These are phyloP conservation scores for Cosmia pyralina DNA, from an alignment of 2,888 invertebrate genomes.

Conservation along the genomic window DNA sequence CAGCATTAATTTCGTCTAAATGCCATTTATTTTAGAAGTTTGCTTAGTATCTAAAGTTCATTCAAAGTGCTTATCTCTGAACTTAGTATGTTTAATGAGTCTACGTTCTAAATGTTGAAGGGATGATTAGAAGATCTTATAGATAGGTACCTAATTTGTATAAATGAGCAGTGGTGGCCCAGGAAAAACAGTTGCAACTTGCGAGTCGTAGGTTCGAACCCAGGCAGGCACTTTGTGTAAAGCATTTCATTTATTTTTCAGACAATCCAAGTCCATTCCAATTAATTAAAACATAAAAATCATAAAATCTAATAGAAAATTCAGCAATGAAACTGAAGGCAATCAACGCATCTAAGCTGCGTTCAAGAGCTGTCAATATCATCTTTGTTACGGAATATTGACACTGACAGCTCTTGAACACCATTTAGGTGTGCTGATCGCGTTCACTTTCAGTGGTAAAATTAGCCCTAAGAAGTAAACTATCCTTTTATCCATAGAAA, in stretches of 20 bases:
- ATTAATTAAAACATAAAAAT: no score
- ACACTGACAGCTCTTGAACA: no score
- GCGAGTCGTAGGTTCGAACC: background rate
- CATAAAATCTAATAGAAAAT: no score
- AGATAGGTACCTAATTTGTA: background rate
- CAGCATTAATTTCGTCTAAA: slow-evolving; percentile 27
- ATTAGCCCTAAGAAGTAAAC: no score
- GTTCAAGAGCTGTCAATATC: no score
- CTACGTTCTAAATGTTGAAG: background rate
- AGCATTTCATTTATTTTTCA: background rate
- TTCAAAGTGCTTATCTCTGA: slow-evolving; percentile 35
- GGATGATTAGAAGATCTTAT: background rate
- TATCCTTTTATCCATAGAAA: no score
- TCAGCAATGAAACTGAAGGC: no score
- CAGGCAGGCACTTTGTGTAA: background rate
- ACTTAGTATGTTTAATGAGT: slow-evolving; percentile 23
- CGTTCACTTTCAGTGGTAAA: no score
- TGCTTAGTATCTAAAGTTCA: slow-evolving; percentile 12
- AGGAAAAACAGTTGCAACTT: background rate
- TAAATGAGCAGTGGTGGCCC: background rate
- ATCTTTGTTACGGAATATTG: no score
- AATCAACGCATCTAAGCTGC: no score
- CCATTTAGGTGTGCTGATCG: no score
- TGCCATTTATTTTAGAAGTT: slow-evolving; percentile 22
- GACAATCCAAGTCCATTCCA: no score